Conservation (phyloP, 2,888 invertebrate species). For the Kryphioiulus occultus region DNA sequence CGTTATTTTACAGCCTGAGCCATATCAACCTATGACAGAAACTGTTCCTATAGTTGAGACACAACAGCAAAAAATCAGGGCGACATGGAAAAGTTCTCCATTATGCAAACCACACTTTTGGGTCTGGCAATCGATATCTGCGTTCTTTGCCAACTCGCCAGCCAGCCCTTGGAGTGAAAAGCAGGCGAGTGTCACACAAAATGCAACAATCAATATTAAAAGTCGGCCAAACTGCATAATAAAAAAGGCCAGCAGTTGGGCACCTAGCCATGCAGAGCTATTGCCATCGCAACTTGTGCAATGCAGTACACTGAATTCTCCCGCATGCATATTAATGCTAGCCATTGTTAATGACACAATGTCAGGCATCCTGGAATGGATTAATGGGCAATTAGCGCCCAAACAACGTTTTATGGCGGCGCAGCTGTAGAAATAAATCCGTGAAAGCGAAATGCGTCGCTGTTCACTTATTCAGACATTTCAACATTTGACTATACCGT, state of each 20-base stretch:
- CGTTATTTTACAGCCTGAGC: neutral
- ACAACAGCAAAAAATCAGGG: neutral
- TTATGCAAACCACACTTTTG: constrained; percentile 11
- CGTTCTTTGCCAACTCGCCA: neutral
- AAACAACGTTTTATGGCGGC: neutral
- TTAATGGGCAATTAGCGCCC: neutral
- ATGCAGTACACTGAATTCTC: too few species aligned
- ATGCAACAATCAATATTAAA: constrained; percentile 15
- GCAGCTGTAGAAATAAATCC: neutral
- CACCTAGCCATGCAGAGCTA: neutral
- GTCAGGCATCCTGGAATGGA: constrained; percentile 10
- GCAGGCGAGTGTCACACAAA: neutral
- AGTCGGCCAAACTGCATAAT: neutral
- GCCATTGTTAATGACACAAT: neutral
- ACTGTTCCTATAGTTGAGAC: neutral
- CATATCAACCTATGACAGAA: neutral
- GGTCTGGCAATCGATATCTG: neutral
- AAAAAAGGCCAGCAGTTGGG: constrained; percentile 20
- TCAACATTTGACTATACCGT: too few species aligned
- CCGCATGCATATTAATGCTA: neutral
- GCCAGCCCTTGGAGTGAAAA: neutral
- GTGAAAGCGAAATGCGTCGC: neutral
- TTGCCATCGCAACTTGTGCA: neutral
- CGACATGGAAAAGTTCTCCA: neutral
- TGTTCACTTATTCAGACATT: too few species aligned